phyloP scores from a whole-genome alignment of 2,888 invertebrate genomes.

The Gibbula magus region DNA sequence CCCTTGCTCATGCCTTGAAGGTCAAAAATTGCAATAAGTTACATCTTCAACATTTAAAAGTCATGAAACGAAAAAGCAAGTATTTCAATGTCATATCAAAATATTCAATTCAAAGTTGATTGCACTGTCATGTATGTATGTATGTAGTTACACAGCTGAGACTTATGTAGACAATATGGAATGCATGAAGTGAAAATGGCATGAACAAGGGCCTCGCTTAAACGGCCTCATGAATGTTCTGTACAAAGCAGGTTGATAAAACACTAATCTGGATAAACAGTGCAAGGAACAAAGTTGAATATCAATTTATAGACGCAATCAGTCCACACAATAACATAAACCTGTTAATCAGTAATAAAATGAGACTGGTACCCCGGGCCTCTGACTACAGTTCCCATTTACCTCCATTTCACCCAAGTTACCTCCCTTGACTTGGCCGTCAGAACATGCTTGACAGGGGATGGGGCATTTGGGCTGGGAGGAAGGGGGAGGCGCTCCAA shows the following conservation, averaged over 20 bases:
- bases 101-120: background rate
- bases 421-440: background rate
- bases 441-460: background rate
- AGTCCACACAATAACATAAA: conserved; percentile 6
- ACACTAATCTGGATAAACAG: conserved; percentile 17
- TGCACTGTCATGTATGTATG: background rate
- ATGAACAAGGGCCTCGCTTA: conserved; percentile 10
- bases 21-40: background rate
- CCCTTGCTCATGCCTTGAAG: conserved; percentile 13
- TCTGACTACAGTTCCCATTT: background rate
- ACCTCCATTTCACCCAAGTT: background rate
- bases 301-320: conserved; percentile 9
- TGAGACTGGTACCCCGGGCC: too few species aligned
- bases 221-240: conserved; percentile 17
- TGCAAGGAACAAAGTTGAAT: conserved; percentile 18
- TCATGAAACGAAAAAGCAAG: background rate
- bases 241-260: conserved; percentile 16
- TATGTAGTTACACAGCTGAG: background rate
- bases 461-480: background rate
- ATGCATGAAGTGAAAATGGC: background rate
- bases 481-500: background rate
- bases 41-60: background rate
- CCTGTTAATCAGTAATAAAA: too few species aligned
- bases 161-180: conserved; percentile 3
- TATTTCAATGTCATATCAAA: conserved; percentile 7